Evolutionary conservation across 2,113 vertebrate species (phyloP), one percentile per base, ranked within the genome.

Genomic region (Podilymbus podiceps): DNA sequence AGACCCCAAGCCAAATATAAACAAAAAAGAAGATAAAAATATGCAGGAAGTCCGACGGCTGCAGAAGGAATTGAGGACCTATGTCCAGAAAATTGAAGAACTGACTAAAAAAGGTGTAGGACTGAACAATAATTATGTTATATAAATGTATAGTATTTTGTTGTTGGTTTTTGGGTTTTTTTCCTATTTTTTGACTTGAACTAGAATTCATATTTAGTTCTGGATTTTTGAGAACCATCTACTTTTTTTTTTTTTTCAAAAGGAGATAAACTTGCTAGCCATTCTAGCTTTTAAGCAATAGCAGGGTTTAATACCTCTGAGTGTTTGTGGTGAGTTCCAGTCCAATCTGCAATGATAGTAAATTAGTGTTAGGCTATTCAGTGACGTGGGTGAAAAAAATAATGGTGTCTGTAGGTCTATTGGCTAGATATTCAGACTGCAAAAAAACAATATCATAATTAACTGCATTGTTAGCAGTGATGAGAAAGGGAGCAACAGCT

Each of bases 21-120:
- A 64, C 47, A 95, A 85, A 72, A 94, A 90, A 75, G 84, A 89
- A 49, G 91, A 96, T 46, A 97, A 96, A 64, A 97, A 96, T 52
- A 84, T 94, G 28, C 93, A 89, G 38, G 99, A 99, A 89, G 97
- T 99, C 38, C 97, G 73, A 52, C 96, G 97, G 58, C 96, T 99
- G 69, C 99, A 98, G 76, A 98, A 97, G 88, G 98, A 99, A 91
- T 89, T 99, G 91, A 98, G 98, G 82, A 97, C 67, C n/a, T 99
- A 98, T 85, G 97, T 99, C 85, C 98, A 97, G 92, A 99, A 98
- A 97, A 98, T 99, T 23, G 99, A 99, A 82, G 98, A 98, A 49
- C 95, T 99, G 33, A 92, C 98, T 47, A 98, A 98, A 83, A 98
- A 97, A 98, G 99, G 99, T 99, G 96, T 97, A 95, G 75, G 77